Conservation (phyloP, 2,113 vertebrate species). For the Tympanuchus pallidicinctus region DNA sequence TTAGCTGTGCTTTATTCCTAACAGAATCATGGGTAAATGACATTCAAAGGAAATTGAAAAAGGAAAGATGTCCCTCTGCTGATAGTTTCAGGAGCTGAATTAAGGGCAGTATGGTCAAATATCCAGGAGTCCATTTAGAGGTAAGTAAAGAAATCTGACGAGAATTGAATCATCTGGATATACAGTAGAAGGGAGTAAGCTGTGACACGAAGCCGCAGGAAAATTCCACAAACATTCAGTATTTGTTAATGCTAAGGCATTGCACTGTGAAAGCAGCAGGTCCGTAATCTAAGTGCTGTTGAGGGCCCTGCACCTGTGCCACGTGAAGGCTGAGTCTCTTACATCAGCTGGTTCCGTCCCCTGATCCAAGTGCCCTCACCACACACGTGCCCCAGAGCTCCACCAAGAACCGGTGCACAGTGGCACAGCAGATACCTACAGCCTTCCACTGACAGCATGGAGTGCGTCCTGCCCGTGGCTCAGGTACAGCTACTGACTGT, state of each 20-base stretch:
- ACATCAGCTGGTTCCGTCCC: background rate
- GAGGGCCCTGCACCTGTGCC: background rate
- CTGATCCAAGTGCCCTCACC: background rate
- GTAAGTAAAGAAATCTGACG: background rate
- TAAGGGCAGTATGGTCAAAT: background rate
- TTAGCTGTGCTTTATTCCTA: background rate
- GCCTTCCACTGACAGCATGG: background rate
- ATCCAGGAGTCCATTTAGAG: background rate
- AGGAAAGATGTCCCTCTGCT: background rate
- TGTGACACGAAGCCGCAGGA: background rate
- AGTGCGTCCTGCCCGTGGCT: background rate
- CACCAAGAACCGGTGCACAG: background rate
- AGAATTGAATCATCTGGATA: background rate
- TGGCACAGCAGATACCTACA: background rate
- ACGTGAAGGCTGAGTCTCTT: background rate
- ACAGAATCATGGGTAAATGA: constrained; percentile 25
- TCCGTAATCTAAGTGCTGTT: background rate
- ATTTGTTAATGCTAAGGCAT: background rate
- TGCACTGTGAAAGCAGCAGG: background rate
- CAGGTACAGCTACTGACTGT: background rate
- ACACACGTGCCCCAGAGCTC: background rate
- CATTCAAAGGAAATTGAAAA: background rate
- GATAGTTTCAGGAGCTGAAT: background rate
- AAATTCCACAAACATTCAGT: background rate
- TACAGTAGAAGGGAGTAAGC: background rate